Evolutionary conservation across 1,140 invertebrate genomes (phyloP).

Genomic region (Microplitis demolitor): DNA sequence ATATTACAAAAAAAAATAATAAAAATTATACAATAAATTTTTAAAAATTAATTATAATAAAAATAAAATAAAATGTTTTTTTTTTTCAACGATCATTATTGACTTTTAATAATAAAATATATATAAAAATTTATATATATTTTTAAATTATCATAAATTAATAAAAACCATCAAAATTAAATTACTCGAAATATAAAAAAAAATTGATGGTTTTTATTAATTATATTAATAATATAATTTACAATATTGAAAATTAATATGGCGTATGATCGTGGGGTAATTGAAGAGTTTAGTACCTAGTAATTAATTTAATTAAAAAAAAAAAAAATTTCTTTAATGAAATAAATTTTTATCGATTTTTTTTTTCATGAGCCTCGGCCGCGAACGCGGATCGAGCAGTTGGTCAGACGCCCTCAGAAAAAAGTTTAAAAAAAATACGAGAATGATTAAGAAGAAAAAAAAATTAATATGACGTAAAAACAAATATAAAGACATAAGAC

Average conservation of each 20-base stretch:
- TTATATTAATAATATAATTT: not conserved
- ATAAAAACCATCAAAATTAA: too few relatives aligned
- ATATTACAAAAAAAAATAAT: constrained; percentile 14
- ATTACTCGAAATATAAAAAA: too few relatives aligned
- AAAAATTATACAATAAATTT: constrained; percentile 18
- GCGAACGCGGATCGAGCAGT: constrained; percentile 5
- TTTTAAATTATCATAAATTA: too few relatives aligned
- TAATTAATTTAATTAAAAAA: not conserved
- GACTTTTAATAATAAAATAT: too few relatives aligned
- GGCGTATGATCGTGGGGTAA: not conserved
- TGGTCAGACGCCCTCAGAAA: not conserved
- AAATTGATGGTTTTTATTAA: too few relatives aligned
- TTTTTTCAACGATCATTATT: too few relatives aligned
- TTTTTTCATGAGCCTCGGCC: not conserved
- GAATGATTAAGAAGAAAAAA: not conserved
- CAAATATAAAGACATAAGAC: constrained; percentile 3
- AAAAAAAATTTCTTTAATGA: too few relatives aligned
- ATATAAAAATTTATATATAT: too few relatives aligned
- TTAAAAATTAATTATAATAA: too few relatives aligned
- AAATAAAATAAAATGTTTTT: too few relatives aligned
- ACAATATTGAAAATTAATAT: not conserved
- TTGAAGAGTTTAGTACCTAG: not conserved
- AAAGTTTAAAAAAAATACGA: not conserved
- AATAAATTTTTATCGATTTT: not conserved
- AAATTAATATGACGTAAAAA: not conserved